Conservation (phyloP, 2,888 invertebrate species). For the Drosophila mimica region DNA sequence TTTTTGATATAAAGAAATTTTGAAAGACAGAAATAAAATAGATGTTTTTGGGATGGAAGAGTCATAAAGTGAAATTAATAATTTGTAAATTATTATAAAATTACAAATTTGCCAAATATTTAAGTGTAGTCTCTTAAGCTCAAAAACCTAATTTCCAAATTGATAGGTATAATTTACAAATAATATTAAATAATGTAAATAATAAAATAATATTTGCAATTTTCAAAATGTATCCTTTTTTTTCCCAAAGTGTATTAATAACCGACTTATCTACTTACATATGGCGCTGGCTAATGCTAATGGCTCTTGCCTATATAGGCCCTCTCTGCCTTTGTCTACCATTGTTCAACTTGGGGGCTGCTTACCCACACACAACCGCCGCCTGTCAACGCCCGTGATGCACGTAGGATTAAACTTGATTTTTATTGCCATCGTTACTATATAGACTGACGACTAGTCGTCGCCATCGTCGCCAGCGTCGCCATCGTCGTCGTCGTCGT, state of each 20-base stretch:
- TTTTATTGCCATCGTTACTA: constrained; percentile 76
- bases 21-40: neutral
- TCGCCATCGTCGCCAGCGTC: constrained; percentile 18
- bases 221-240: neutral
- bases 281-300: constrained; percentile 66
- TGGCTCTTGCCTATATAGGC: constrained; percentile 30
- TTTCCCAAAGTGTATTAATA: constrained; percentile 12
- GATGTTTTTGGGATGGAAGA: neutral
- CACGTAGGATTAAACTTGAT: constrained; percentile 81
- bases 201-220: neutral
- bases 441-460: constrained; percentile 60
- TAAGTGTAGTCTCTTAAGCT: neutral
- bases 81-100: neutral
- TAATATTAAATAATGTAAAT: neutral
- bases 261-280: constrained; percentile 45
- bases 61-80: neutral
- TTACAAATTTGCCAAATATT: neutral
- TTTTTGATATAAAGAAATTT: neutral
- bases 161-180: neutral
- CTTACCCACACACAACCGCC: constrained; percentile 60
- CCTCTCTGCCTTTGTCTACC: constrained; percentile 52
- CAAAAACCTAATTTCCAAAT: neutral
- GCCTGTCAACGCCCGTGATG: constrained; percentile 75
- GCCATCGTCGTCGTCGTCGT: constrained; percentile 22
- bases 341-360: constrained; percentile 50